Conservation (phyloP, 2,797 vertebrate genomes). For the Capromys pilorides region DNA sequence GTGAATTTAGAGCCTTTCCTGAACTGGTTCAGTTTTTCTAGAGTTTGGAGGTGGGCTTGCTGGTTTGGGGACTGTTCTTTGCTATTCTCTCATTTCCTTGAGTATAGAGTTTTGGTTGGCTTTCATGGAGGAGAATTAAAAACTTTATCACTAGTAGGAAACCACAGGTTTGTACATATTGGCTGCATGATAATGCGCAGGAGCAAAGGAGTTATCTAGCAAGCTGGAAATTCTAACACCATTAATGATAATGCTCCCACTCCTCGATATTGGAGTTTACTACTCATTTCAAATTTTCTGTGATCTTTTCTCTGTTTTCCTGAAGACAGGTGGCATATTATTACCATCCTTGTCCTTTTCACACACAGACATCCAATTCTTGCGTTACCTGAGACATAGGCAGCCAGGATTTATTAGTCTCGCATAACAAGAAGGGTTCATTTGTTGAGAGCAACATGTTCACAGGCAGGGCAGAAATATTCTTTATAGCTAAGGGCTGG, state of each 20-base stretch:
- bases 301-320: neutral
- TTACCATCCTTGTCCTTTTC: neutral
- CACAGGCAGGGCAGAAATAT: slow-evolving; percentile 88
- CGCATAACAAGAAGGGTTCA: slow-evolving; percentile 89
- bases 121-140: neutral
- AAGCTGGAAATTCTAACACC: neutral
- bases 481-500: slow-evolving; percentile 89
- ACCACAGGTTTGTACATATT: neutral
- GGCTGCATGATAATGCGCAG: neutral
- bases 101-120: neutral
- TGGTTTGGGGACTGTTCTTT: neutral
- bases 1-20: neutral
- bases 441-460: slow-evolving; percentile 84
- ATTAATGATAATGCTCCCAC: neutral
- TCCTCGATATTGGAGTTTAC: neutral
- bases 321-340: neutral
- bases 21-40: neutral
- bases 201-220: neutral
- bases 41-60: neutral
- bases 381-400: slow-evolving; percentile 74
- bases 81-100: neutral
- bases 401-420: slow-evolving; percentile 62
- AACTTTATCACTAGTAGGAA: neutral
- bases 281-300: neutral
- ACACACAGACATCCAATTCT: fast-evolving